Evolutionary conservation across 2,797 vertebrate genomes (phyloP).

Genomic region (Anguilla obscura): DNA sequence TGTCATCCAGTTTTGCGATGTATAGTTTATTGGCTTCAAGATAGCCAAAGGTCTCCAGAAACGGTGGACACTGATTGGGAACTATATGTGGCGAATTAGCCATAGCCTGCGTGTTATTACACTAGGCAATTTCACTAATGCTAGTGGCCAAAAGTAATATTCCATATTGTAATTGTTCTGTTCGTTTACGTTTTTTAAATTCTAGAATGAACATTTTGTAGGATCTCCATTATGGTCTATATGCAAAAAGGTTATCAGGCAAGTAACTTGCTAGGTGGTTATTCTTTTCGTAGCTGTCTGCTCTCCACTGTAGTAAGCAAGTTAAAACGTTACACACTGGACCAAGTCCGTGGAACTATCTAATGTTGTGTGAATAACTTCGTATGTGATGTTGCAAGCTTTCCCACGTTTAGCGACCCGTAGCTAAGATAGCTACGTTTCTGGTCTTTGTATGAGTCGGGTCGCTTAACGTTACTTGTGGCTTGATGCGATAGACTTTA

Average conservation of each 20-base stretch:
- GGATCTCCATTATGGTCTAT: neutral
- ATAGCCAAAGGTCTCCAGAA: neutral
- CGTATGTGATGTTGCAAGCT: neutral
- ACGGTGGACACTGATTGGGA: slow-evolving; percentile 9
- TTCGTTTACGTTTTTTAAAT: neutral
- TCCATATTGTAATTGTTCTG: neutral
- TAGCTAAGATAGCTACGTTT: neutral
- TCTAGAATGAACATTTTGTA: neutral
- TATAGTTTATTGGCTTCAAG: slow-evolving; percentile 19
- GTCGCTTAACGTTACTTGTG: neutral
- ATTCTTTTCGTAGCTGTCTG: neutral
- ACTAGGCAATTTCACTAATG: neutral
- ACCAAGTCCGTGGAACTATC: neutral
- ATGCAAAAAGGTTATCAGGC: neutral
- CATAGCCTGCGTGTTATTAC: neutral
- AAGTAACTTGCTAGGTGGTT: neutral
- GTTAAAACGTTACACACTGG: neutral
- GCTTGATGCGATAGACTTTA: neutral
- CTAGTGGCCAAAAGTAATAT: neutral
- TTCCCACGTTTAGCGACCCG: neutral
- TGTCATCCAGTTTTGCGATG: slow-evolving; percentile 42
- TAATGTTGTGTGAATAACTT: neutral
- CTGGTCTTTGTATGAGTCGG: neutral
- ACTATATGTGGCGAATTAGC: neutral
- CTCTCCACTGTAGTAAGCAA: neutral